Evolutionary conservation across 2,113 vertebrate species (phyloP).

Genomic region (Dolichallabes microphthalmus): DNA sequence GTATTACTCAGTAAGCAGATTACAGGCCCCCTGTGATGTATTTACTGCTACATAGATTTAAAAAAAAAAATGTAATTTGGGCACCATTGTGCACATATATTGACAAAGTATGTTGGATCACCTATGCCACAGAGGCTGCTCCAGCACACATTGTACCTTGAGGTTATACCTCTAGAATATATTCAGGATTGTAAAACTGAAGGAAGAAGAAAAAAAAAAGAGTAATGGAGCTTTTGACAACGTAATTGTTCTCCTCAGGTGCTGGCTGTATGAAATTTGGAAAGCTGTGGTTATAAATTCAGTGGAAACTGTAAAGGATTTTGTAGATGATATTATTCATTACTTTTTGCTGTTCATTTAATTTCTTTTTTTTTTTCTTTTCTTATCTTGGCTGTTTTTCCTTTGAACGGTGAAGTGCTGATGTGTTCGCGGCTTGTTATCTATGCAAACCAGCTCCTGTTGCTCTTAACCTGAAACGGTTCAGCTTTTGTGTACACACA

Average conservation of each 20-base stretch:
- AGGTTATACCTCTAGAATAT: neutral
- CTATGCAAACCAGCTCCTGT: slow-evolving; percentile 73
- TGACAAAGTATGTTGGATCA: neutral
- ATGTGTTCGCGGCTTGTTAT: slow-evolving; percentile 61
- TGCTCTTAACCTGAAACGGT: slow-evolving; percentile 47
- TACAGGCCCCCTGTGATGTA: neutral
- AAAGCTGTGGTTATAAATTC: neutral
- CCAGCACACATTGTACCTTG: neutral
- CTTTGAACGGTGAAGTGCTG: slow-evolving; percentile 19
- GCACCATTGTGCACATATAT: neutral
- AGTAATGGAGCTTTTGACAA: neutral
- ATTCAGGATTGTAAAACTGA: neutral
- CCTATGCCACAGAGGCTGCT: neutral
- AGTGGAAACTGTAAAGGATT: neutral
- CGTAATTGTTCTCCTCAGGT: neutral
- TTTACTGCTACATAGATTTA: neutral
- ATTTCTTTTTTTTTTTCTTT: neutral
- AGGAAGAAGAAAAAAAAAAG: neutral
- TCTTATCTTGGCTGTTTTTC: slow-evolving; percentile 6
- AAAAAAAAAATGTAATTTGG: neutral
- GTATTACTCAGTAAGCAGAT: neutral
- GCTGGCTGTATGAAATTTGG: neutral
- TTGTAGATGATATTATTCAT: slow-evolving; percentile 1
- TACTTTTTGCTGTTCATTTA: slow-evolving; percentile 7
- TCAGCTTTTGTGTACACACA: slow-evolving; percentile 62